Evolutionary conservation across 2,113 vertebrate genomes (phyloP), one percentile per base, ranked within the genome.

Genomic region (Stegastes partitus): DNA sequence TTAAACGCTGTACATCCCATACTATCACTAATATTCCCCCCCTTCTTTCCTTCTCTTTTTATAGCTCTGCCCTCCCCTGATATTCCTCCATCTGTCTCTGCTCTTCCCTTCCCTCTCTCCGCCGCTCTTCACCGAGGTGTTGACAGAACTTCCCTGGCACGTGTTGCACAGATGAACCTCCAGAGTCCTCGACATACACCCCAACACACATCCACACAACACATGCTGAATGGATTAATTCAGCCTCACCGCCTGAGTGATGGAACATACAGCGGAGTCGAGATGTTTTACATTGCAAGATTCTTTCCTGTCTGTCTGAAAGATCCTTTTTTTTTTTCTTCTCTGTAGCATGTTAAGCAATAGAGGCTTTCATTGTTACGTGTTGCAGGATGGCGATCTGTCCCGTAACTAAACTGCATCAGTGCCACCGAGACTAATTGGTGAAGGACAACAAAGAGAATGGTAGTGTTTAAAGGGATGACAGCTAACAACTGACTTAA

Each of bases 111-210:
- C 68, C 66, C 50, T 54, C 75, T 77, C 74, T 71, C 56, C 69
- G 73, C 72, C 66, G 16, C 84, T 79, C 69, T 59, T 84, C 81
- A 44, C 23, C 5, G 74, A 89, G 73, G 91, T 78, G 93, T 79
- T 86, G 92, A 93, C 88, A 91, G 92, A 92, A 82, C 78, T 64
- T 79, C 83, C 87, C 73, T 70, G 85, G 90, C 91, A 92, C 77
- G 78, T 93, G 87, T 88, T 93, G 77, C 31, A 1, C 88, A 88
- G 77, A 93, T 88, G 84, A 85, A 85, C 77, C 85, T 86, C 51
- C 64, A 84, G 75, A 79, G 77, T 34, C 68, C 57, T 72, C 2
- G 1, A 50, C 61, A 75, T 63, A 67, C 59, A 71, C 84, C 84
- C 55, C 16, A 28, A 68, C 68, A 23, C 45, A 79, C 63, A 72